phyloP scores from a whole-genome alignment of 2,888 invertebrate genomes.

The Agrilus biguttatus region DNA sequence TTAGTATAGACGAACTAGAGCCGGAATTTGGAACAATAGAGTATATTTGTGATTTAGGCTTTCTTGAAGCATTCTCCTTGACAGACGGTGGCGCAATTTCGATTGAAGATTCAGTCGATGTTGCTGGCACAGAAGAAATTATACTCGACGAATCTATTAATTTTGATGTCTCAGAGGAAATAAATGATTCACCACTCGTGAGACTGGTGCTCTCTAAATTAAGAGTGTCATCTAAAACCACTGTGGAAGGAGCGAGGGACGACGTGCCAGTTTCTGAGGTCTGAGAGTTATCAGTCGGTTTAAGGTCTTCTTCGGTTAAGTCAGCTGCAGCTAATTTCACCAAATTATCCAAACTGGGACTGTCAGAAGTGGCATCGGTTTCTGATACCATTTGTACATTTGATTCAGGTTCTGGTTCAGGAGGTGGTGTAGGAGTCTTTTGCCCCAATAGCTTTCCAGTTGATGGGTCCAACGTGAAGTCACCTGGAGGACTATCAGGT shows the following conservation, averaged over 20 bases:
- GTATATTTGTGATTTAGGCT: constrained; percentile 2
- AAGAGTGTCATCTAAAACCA: no score
- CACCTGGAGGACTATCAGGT: constrained; percentile 50
- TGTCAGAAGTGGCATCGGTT: constrained; percentile 9
- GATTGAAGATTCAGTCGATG: neutral
- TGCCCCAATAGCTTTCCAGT: constrained; percentile 40
- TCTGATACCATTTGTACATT: constrained; percentile 7
- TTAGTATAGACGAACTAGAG: constrained; percentile 21
- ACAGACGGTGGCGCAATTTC: constrained; percentile 1
- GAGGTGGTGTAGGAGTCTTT: constrained; percentile 20
- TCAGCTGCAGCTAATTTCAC: constrained; percentile 27
- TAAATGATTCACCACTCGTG: no score
- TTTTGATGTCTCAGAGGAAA: no score
- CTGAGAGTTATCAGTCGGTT: no score
- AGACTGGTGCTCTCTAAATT: no score
- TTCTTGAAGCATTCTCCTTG: constrained; percentile 1
- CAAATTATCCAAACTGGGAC: constrained; percentile 21
- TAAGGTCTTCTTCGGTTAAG: constrained; percentile 10
- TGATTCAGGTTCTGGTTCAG: constrained; percentile 42
- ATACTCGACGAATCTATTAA: no score
- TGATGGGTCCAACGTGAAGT: constrained; percentile 55
- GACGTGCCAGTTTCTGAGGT: no score
- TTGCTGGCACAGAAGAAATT: no score
- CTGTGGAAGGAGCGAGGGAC: no score
- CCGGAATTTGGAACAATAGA: constrained; percentile 1